A percentile compares a stretch with the other conserved stretches of the same genome.
These are phyloP conservation scores for Lonchura striata DNA, from an alignment of 2,113 vertebrate genomes.

Conservation along the genomic window DNA sequence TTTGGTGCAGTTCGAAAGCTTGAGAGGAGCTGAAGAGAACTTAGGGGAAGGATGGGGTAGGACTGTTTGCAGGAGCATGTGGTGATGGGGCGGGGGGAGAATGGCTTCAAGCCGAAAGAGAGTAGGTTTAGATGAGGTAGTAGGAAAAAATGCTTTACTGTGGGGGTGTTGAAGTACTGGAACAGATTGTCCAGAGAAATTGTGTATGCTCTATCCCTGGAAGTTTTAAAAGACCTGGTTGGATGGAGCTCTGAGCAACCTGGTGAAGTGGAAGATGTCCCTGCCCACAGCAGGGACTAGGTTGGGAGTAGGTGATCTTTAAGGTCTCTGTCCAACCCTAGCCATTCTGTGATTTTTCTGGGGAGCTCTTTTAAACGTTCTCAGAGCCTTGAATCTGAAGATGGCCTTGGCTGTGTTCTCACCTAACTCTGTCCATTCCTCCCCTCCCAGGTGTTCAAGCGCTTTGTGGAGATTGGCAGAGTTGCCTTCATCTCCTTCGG, in stretches of 20 bases:
- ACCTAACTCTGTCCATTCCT: rapidly evolving
- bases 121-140: not conserved
- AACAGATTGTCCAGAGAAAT: not conserved
- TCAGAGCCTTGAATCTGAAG: too few relatives aligned
- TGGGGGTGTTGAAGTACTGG: not conserved
- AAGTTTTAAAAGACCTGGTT: not conserved
- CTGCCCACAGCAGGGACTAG: not conserved
- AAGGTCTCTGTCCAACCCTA: too few relatives aligned
- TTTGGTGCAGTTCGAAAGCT: too few relatives aligned
- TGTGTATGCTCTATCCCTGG: not conserved
- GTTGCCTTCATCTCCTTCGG: constrained; percentile 92
- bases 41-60: not conserved
- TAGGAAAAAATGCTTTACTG: too few relatives aligned
- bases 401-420: rapidly evolving
- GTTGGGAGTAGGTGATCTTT: not conserved
- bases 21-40: not conserved
- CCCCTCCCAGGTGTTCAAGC: constrained; percentile 87
- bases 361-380: too few relatives aligned
- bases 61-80: not conserved
- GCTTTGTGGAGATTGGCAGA: constrained; percentile 93
- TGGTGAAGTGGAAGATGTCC: not conserved
- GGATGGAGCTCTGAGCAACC: not conserved
- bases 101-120: not conserved
- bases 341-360: not conserved
- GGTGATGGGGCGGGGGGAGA: too few relatives aligned